phyloP scores from a whole-genome alignment of 2,113 vertebrate species.

The Otocyon megalotis region DNA sequence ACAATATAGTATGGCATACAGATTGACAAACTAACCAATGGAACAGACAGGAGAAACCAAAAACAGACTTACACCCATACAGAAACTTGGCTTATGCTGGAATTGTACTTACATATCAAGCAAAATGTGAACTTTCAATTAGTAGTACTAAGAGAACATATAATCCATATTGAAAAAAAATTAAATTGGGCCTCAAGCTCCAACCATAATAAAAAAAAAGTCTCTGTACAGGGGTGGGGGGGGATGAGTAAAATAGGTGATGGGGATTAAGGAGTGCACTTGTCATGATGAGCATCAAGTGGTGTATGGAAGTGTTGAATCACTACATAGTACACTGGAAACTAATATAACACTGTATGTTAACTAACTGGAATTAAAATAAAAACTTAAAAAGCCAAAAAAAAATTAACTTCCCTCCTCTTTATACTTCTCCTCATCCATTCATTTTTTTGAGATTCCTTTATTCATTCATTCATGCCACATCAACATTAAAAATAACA shows the following conservation, averaged over 20 bases:
- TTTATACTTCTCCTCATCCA: neutral
- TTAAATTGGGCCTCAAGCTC: neutral
- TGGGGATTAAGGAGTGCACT: neutral
- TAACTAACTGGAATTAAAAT: neutral
- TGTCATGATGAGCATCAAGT: neutral
- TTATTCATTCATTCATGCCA: neutral
- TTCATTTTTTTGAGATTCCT: neutral
- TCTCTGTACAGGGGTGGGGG: neutral
- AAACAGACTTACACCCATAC: neutral
- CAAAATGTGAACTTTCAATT: neutral
- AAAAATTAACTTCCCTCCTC: neutral
- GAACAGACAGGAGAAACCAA: neutral
- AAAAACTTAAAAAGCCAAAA: neutral
- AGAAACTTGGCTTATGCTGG: neutral
- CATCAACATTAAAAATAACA: neutral
- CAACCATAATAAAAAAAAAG: neutral
- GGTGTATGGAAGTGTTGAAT: neutral
- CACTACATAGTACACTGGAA: neutral
- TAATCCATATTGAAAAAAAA: neutral
- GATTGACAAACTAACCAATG: neutral
- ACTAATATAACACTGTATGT: neutral
- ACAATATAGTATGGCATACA: neutral
- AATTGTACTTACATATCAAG: neutral
- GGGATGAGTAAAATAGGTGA: neutral
- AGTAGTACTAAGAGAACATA: neutral